Evolutionary conservation across 2,888 invertebrate genomes (phyloP).

Genomic region (Acleris literana): DNA sequence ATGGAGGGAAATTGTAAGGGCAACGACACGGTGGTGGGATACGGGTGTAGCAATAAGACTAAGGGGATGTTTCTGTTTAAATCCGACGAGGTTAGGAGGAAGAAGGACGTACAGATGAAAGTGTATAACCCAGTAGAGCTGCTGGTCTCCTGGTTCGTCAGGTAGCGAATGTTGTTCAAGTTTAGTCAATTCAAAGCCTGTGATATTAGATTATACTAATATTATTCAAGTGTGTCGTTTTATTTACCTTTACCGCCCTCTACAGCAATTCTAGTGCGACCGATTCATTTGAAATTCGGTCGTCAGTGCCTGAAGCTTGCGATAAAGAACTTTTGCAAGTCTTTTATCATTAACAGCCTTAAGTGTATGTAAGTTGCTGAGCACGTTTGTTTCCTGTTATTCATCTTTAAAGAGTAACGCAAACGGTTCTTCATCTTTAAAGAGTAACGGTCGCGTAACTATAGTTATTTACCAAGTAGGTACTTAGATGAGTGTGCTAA

Average conservation of each 20-base stretch:
- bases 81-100: slow-evolving; percentile 45
- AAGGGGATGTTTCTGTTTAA: slow-evolving; percentile 65
- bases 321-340: too few relatives aligned
- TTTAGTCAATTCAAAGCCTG: slow-evolving; percentile 43
- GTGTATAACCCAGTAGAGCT: slow-evolving; percentile 58
- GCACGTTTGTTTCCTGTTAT: too few relatives aligned
- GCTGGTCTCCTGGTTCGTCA: slow-evolving; percentile 33
- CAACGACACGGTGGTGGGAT: slow-evolving; percentile 55
- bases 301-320: too few relatives aligned
- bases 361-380: too few relatives aligned
- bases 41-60: slow-evolving; percentile 49
- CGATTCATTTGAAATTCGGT: too few relatives aligned
- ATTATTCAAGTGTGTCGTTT: slow-evolving; percentile 7
- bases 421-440: too few relatives aligned
- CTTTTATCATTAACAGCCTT: too few relatives aligned
- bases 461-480: too few relatives aligned
- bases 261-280: too few relatives aligned
- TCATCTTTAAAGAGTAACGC: too few relatives aligned
- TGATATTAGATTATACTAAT: slow-evolving; percentile 49
- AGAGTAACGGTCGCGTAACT: too few relatives aligned
- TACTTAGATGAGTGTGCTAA: too few relatives aligned
- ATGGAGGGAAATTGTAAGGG: slow-evolving; percentile 56
- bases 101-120: slow-evolving; percentile 40
- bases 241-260: not conserved
- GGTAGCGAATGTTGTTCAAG: slow-evolving; percentile 3